phyloP scores from a whole-genome alignment of 2,888 invertebrate species.

The Lepidocyrtoides sp. region DNA sequence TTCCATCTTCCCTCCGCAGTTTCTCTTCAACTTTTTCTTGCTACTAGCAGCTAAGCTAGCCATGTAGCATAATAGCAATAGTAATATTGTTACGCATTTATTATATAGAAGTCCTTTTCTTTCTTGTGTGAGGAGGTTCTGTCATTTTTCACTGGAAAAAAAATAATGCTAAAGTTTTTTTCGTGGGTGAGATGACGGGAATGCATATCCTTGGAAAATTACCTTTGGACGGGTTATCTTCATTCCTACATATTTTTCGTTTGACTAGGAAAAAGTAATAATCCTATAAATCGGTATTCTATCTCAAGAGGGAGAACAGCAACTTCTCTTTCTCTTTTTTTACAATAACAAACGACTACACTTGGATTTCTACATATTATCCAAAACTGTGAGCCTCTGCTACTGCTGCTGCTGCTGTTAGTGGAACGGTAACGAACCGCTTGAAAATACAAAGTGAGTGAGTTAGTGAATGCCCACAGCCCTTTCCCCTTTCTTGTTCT shows the following conservation, averaged over 20 bases:
- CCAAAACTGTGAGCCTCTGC: neutral
- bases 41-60: neutral
- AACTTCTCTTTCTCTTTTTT: neutral
- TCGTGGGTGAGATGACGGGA: constrained; percentile 58
- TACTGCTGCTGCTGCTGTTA: neutral
- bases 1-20: neutral
- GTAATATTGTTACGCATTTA: constrained; percentile 38
- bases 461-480: constrained; percentile 66
- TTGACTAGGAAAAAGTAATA: constrained; percentile 55
- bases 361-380: neutral
- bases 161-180: constrained; percentile 68
- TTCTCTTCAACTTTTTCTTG: neutral
- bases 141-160: constrained; percentile 76
- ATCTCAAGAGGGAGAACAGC: constrained; percentile 18
- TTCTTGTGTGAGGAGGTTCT: neutral
- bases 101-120: neutral
- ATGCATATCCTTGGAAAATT: constrained; percentile 70
- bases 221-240: constrained; percentile 51
- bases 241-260: constrained; percentile 45
- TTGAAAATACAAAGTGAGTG: constrained; percentile 27
- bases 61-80: neutral
- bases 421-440: constrained; percentile 24
- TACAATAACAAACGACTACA: neutral
- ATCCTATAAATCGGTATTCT: constrained; percentile 70
- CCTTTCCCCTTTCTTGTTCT: constrained; percentile 18